Evolutionary conservation across 1,140 invertebrate species (phyloP).

Genomic region (Paracyclopina nana): DNA sequence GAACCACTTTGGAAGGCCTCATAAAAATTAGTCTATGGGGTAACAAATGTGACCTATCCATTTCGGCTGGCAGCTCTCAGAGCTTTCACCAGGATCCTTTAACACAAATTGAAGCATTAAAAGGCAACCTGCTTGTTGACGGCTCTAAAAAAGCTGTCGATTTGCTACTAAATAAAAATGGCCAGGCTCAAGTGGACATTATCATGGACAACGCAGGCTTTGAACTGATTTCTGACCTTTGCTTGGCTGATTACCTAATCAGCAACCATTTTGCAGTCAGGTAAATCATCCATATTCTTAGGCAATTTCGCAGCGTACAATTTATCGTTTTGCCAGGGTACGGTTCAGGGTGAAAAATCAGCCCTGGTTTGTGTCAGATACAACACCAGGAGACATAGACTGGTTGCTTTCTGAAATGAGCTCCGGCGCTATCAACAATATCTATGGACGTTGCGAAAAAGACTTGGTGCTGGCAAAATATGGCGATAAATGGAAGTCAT

Average conservation of each 20-base stretch:
- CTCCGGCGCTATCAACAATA: too few species aligned
- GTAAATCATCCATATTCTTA: too few species aligned
- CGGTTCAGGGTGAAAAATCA: constrained; percentile 68
- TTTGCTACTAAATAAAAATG: not conserved
- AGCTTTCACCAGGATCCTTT: not conserved
- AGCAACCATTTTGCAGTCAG: constrained; percentile 39
- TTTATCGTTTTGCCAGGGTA: too few species aligned
- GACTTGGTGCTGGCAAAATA: too few species aligned
- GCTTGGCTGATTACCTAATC: constrained; percentile 58
- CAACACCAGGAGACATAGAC: constrained; percentile 48
- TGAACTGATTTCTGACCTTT: constrained; percentile 75
- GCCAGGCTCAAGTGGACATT: constrained; percentile 35
- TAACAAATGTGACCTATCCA: constrained; percentile 15
- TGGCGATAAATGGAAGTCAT: too few species aligned
- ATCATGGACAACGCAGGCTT: constrained; percentile 84
- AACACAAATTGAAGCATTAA: not conserved
- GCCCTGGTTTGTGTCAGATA: constrained; percentile 94
- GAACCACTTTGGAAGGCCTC: too few species aligned
- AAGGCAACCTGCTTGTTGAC: not conserved
- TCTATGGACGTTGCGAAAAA: too few species aligned
- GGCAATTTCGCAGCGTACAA: too few species aligned
- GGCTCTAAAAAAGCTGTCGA: not conserved
- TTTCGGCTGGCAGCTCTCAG: not conserved
- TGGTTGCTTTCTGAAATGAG: constrained; percentile 32
- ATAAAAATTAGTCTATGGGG: constrained; percentile 11